Evolutionary conservation across 1,140 invertebrate species (phyloP).

Genomic region (Pomacea maculata): DNA sequence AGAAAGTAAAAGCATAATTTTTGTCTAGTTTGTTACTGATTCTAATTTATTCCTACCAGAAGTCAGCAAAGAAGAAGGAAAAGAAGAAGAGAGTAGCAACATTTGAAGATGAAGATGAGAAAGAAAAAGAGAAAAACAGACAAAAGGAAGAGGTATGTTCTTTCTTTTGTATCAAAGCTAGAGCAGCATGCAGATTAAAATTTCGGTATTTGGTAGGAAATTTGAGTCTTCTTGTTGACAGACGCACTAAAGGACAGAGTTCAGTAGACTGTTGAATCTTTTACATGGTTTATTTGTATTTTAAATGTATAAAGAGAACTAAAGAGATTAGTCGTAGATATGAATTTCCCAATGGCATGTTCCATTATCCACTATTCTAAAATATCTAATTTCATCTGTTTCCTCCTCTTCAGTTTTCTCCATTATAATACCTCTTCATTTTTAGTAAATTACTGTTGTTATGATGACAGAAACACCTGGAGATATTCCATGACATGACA

Average conservation of each 20-base stretch:
- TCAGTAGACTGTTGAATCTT: no score
- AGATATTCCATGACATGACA: conserved; percentile 41
- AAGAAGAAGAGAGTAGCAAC: conserved; percentile 24
- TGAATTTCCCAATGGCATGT: no score
- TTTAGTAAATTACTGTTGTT: background rate
- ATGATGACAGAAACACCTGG: conserved; percentile 37
- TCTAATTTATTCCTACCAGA: conserved; percentile 5
- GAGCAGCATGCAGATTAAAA: background rate
- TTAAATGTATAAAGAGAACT: no score
- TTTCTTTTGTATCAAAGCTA: background rate
- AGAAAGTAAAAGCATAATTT: no score
- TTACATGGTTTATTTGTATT: background rate
- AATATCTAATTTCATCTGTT: no score
- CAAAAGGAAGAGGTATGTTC: conserved; percentile 28
- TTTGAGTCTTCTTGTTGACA: background rate
- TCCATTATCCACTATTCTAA: no score
- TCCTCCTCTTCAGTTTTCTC: background rate
- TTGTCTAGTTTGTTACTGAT: background rate
- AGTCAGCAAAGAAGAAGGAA: conserved; percentile 38
- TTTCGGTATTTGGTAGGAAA: background rate
- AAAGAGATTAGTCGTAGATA: no score
- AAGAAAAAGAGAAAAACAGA: conserved; percentile 36
- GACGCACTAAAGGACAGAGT: no score
- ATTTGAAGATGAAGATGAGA: conserved; percentile 30
- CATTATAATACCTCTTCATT: background rate